Evolutionary conservation across 2,888 invertebrate species (phyloP).

Genomic region (Conus canariensis): DNA sequence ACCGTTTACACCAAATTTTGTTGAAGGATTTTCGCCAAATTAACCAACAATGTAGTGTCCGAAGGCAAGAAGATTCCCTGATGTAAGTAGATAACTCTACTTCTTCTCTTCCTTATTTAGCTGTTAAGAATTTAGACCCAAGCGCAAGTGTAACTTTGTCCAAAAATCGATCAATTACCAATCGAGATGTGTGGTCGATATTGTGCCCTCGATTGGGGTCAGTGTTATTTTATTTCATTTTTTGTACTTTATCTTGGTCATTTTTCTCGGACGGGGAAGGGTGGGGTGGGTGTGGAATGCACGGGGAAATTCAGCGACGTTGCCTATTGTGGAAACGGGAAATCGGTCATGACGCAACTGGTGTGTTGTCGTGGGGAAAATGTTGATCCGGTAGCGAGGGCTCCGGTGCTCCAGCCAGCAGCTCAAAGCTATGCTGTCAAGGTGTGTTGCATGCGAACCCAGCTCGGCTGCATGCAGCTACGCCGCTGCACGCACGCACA

Average conservation of each 20-base stretch:
- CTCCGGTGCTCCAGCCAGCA: conserved; percentile 18
- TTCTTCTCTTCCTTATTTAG: not conserved
- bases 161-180: conserved; percentile 43
- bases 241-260: not conserved
- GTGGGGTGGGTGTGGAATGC: not conserved
- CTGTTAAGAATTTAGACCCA: not conserved
- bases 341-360: conserved; percentile 35
- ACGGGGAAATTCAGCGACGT: not conserved
- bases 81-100: conserved; percentile 45
- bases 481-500: conserved; percentile 27
- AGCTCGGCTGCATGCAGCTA: conserved; percentile 22
- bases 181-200: conserved; percentile 45
- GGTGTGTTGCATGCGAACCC: conserved; percentile 37
- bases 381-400: conserved; percentile 17
- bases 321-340: not conserved
- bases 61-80: conserved; percentile 32
- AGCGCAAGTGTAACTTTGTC: not conserved
- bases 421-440: conserved; percentile 20
- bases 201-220: conserved; percentile 41
- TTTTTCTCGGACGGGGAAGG: not conserved
- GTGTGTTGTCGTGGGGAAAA: conserved; percentile 30
- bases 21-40: conserved; percentile 45
- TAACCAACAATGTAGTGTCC: conserved; percentile 48
- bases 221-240: conserved; percentile 18
- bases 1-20: conserved; percentile 47